Conservation (phyloP, 64 coral and sea anemone species). For the Actinia tenebrosa region DNA sequence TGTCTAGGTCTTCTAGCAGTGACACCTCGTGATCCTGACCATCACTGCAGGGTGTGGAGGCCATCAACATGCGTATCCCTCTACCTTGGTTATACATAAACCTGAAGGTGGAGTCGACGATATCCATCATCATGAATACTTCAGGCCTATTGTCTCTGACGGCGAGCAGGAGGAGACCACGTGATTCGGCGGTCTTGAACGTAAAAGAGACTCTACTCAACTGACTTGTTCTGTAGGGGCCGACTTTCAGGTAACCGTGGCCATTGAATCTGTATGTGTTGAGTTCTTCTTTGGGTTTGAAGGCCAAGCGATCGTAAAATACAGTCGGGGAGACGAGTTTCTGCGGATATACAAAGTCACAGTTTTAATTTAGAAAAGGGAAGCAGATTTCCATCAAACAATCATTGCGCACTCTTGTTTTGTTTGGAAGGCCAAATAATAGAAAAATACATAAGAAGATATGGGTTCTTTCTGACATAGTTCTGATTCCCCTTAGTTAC, state of each 20-base stretch:
- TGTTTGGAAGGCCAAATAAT: too few species aligned
- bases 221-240: background rate
- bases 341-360: background rate
- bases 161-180: slow-evolving; percentile 38
- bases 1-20: background rate
- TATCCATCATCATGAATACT: slow-evolving; percentile 24
- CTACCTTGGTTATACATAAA: slow-evolving; percentile 28
- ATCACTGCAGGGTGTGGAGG: background rate
- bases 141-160: background rate
- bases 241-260: background rate
- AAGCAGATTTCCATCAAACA: too few species aligned
- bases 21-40: background rate
- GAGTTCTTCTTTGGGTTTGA: background rate
- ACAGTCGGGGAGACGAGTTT: background rate
- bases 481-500: too few species aligned
- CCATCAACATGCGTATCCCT: background rate
- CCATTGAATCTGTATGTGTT: background rate
- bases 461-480: too few species aligned
- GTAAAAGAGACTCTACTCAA: background rate
- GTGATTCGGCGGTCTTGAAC: slow-evolving; percentile 35
- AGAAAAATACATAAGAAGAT: too few species aligned
- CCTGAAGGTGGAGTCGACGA: slow-evolving; percentile 16
- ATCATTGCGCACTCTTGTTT: too few species aligned
- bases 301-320: slow-evolving; percentile 20
- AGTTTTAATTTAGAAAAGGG: background rate